Base-by-base conservation (phyloP, 2,113 vertebrate species). In the Butastur rufipennis region DNA sequence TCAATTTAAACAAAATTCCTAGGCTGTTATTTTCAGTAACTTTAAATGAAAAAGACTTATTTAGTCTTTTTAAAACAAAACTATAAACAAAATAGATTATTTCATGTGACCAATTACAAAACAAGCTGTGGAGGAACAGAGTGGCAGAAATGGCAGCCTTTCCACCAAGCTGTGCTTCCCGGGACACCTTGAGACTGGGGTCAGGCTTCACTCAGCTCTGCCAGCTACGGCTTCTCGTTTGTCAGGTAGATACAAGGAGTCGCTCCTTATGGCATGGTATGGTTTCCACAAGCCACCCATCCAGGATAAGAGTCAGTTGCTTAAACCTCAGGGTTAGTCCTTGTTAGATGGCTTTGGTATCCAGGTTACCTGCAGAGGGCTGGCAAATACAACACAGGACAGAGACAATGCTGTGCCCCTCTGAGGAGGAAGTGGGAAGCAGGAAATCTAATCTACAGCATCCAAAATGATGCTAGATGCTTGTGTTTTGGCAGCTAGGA, bases 121-220 rank as follows among this genome's bases (percentile, higher is more conserved):
- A 36, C 7, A 36, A 82, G 14, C 12, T 23, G 1, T 59, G 48
- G 47, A 75, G 53, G 17, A 85, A 7, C 13, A 72, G 13, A 45
- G 27, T 4, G 9, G 25, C 19, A 59, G 73, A 73, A 65, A n/a
- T 10, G 10, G 27, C 36, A 94, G 23, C 8, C 7, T 73, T 80
- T 56, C 26, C n/a, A 50, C 6, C 0, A 1, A 66, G 19, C 8
- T 62, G 34, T 16, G 2, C 45, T 52, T 70, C 12, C 29, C 1
- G 0, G 29, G 5, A 15, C 10, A 6, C 22, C 26, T n/a, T 3
- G 2, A 92, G 55, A 10, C 10, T 25, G 50, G 11, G 34, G 9
- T 66, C 65, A 71, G 91, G 31, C 66, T 82, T 42, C 1, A 1
- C 26, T 26, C 31, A 40, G n/a, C 42, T 36, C 6, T 13, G 65